phyloP scores from a whole-genome alignment of 2,888 invertebrate species.

The Sinelater perroti region DNA sequence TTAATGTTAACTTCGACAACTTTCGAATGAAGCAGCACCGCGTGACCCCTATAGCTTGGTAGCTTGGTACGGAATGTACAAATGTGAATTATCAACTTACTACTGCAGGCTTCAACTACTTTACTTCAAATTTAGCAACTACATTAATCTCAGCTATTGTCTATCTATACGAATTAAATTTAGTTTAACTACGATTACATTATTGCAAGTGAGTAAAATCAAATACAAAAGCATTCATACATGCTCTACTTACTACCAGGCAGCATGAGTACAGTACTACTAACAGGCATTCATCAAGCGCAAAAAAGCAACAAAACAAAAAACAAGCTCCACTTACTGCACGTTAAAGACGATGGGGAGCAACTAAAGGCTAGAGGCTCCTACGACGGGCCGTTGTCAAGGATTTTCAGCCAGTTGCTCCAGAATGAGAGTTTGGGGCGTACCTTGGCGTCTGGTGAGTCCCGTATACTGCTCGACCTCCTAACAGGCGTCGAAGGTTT shows the following conservation, averaged over 20 bases:
- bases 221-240: no score
- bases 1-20: no score
- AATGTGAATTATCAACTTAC: no score
- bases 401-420: conserved; percentile 72
- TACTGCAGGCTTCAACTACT: no score
- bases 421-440: conserved; percentile 76
- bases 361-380: conserved; percentile 55
- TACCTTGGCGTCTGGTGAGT: conserved; percentile 71
- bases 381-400: conserved; percentile 65
- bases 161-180: not conserved
- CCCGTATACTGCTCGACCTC: conserved; percentile 56
- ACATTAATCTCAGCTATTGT: not conserved
- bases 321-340: conserved; percentile 61
- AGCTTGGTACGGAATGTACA: no score
- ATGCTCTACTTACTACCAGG: conserved; percentile 32
- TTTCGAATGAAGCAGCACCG: no score
- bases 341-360: conserved; percentile 53
- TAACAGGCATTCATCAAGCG: conserved; percentile 40
- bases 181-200: not conserved
- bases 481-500: conserved; percentile 50
- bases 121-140: no score
- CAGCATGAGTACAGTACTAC: not conserved
- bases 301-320: conserved; percentile 54
- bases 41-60: no score
- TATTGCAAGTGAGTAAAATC: no score